Evolutionary conservation across 2,113 vertebrate species (phyloP), one percentile per base, ranked within the genome.

Genomic region (Terrapene triunguis): DNA sequence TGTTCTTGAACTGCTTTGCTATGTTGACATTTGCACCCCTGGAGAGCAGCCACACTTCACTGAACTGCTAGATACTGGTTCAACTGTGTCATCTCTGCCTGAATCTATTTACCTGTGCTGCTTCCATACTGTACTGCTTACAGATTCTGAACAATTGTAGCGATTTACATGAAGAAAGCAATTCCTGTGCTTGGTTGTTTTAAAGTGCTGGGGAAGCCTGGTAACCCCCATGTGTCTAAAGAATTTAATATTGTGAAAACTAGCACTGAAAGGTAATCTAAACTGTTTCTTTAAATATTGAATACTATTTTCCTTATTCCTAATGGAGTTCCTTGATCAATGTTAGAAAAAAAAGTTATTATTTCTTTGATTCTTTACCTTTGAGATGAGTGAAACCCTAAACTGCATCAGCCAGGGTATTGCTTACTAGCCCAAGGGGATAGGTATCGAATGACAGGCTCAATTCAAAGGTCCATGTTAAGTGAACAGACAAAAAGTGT

Each of bases 1-100:
- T 86, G 90, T 92, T 95, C 94, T 76, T 87, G 84, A 89, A 91
- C 87, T 86, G 72, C 80, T 89, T 84, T 74, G 38, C 84, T 44
- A 48, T 17, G 17, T 80, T 88, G 95, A 94, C 82, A 92, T 85
- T 87, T 93, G 81, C 76, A 83, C 82, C 85, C 38, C 89, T 95
- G 87, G 91, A 91, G 90, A 87, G 95, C 88, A 96, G 83, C 69
- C 62, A 82, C 89, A 92, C 53, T 95, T 95, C 83, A 42, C 72
- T 89, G 84, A 90, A 86, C 79, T 53, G 80, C 92, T 89, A 92
- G 91, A 90, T 74, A 85, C 92, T 84, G 85, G 95, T 91, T 97
- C 93, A 81, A 38, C 93, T 83, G 51, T 88, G 85, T 95, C 95
- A 90, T 84, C 91, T 78, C 82, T 85, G 85, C 89, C 91, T 57